Evolutionary conservation across 2,113 vertebrate species (phyloP).

Genomic region (Paratilapia polleni): DNA sequence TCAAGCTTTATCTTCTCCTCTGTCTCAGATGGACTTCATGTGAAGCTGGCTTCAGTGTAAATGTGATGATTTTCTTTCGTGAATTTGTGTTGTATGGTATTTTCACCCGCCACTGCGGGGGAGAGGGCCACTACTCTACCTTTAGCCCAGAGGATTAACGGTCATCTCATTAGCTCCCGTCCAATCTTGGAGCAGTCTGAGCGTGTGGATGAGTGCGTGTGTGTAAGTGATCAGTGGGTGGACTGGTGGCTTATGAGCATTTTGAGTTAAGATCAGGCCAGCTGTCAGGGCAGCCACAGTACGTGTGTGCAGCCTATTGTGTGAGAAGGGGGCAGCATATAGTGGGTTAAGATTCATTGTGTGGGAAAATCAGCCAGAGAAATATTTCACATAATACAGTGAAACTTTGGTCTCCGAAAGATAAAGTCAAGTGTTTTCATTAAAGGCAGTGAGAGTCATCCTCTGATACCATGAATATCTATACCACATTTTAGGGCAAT

Average conservation of each 20-base stretch:
- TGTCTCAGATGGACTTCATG: neutral
- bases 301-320: neutral
- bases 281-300: neutral
- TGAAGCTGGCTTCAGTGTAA: neutral
- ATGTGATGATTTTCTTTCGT: neutral
- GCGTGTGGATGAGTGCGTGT: constrained; percentile 18
- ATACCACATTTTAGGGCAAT: neutral
- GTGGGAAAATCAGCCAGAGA: neutral
- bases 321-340: rapidly evolving
- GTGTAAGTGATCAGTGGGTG: constrained; percentile 23
- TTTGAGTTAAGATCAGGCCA: constrained; percentile 36
- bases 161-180: constrained; percentile 71
- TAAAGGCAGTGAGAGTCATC: neutral
- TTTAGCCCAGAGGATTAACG: constrained; percentile 69
- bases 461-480: neutral
- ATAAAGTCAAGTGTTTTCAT: neutral
- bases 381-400: rapidly evolving
- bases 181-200: constrained; percentile 59
- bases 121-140: constrained; percentile 36
- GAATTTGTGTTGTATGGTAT: neutral
- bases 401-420: neutral
- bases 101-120: neutral
- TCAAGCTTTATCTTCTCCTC: neutral
- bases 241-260: constrained; percentile 26
- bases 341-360: neutral